A percentile compares a stretch with the other conserved stretches of the same genome.
Conservation (phyloP, 2,888 invertebrate species). For the Bellardia bayeri region DNA sequence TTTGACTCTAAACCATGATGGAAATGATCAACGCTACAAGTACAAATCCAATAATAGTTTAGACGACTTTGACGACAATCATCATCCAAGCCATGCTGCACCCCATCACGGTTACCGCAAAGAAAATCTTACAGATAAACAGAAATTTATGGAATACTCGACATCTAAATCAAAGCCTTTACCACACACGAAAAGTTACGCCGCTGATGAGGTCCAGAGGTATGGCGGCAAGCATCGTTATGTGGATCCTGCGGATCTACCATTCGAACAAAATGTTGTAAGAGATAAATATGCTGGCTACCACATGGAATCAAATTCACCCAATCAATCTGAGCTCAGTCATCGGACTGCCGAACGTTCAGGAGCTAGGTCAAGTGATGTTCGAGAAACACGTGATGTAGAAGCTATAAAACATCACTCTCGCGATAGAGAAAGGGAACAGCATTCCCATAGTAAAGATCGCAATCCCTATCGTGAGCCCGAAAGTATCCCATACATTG, state of each 20-base stretch:
- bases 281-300: constrained; percentile 78
- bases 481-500: constrained; percentile 83
- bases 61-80: constrained; percentile 81
- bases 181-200: constrained; percentile 77
- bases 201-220: constrained; percentile 79
- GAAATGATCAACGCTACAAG: constrained; percentile 75
- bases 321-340: constrained; percentile 73
- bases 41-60: constrained; percentile 73
- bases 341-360: constrained; percentile 74
- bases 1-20: constrained; percentile 76
- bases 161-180: constrained; percentile 78
- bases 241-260: constrained; percentile 81
- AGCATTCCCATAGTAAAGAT: constrained; percentile 79
- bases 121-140: constrained; percentile 84
- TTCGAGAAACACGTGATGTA: constrained; percentile 73
- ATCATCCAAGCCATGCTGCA: constrained; percentile 75
- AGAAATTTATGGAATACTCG: constrained; percentile 83
- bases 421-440: constrained; percentile 76
- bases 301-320: constrained; percentile 77
- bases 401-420: constrained; percentile 72
- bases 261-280: constrained; percentile 78
- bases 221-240: constrained; percentile 82
- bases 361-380: constrained; percentile 65
- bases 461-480: constrained; percentile 84
- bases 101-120: constrained; percentile 78